Evolutionary conservation across 1,140 invertebrate species (phyloP).

Genomic region (Heliconius hewitsoni): DNA sequence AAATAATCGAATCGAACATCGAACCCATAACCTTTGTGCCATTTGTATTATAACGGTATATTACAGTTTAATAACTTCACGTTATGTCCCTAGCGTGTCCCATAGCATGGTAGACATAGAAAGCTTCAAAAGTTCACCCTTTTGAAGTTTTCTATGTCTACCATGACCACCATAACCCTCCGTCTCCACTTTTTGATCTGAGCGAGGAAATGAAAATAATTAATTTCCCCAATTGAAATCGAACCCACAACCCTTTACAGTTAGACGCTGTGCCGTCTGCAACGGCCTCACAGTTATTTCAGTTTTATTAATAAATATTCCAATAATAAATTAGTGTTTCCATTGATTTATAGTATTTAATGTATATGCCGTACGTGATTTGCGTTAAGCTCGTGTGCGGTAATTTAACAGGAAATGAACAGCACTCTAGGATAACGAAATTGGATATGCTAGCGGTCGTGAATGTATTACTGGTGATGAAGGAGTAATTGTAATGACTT

Average conservation of each 20-base stretch:
- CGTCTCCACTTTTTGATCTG: too few relatives aligned
- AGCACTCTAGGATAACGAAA: conserved; percentile 8
- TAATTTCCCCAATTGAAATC: too few relatives aligned
- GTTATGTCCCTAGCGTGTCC: too few relatives aligned
- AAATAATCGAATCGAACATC: not conserved
- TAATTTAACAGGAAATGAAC: conserved; percentile 8
- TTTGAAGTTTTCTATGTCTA: too few relatives aligned
- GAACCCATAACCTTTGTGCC: not conserved
- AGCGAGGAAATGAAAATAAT: too few relatives aligned
- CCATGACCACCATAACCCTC: too few relatives aligned
- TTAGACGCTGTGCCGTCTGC: too few relatives aligned
- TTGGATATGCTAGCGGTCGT: conserved; percentile 3
- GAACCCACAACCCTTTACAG: too few relatives aligned
- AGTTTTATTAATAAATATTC: not conserved
- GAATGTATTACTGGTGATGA: conserved; percentile 3
- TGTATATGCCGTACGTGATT: not conserved
- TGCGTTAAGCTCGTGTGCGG: not conserved
- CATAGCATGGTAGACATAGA: too few relatives aligned
- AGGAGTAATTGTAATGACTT: not conserved
- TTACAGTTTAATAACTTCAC: too few relatives aligned
- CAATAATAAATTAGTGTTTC: not conserved
- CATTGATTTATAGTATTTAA: not conserved
- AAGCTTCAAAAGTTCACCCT: too few relatives aligned
- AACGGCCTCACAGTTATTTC: not conserved
- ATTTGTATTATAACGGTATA: too few relatives aligned